Evolutionary conservation across 2,113 vertebrate species (phyloP).

Genomic region (Corvus moneduloides): DNA sequence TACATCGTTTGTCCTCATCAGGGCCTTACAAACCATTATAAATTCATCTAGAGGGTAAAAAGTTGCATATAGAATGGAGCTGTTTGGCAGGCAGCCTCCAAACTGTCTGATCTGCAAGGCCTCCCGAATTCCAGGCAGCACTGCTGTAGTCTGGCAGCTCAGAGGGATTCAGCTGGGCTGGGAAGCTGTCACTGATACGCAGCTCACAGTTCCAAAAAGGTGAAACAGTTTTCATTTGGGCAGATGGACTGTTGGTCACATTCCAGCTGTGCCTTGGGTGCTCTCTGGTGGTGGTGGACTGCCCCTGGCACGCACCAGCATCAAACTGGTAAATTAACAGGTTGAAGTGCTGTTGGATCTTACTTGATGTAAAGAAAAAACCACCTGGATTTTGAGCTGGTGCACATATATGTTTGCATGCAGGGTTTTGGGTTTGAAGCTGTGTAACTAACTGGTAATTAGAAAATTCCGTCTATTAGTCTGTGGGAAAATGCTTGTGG

Average conservation of each 20-base stretch:
- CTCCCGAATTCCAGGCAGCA: neutral
- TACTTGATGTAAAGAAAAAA: neutral
- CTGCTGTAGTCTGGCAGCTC: neutral
- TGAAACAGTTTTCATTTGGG: neutral
- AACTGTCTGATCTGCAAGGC: fast-evolving
- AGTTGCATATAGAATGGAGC: neutral
- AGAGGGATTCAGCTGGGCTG: neutral
- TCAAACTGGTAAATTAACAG: neutral
- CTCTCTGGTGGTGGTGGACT: neutral
- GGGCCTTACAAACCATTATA: neutral
- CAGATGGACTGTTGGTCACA: neutral
- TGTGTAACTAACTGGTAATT: neutral
- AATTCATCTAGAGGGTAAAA: neutral
- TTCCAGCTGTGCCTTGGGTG: neutral
- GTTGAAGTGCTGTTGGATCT: neutral
- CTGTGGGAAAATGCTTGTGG: neutral
- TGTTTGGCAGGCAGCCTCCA: neutral
- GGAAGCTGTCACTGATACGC: neutral
- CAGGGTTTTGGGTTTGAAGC: neutral
- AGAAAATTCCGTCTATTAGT: neutral
- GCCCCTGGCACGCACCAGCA: neutral
- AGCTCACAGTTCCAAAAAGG: neutral
- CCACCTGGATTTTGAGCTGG: neutral
- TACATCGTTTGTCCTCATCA: neutral
- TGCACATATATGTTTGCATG: fast-evolving